Evolutionary conservation across 2,888 invertebrate species (phyloP).

Genomic region (Eupithecia exiguata): DNA sequence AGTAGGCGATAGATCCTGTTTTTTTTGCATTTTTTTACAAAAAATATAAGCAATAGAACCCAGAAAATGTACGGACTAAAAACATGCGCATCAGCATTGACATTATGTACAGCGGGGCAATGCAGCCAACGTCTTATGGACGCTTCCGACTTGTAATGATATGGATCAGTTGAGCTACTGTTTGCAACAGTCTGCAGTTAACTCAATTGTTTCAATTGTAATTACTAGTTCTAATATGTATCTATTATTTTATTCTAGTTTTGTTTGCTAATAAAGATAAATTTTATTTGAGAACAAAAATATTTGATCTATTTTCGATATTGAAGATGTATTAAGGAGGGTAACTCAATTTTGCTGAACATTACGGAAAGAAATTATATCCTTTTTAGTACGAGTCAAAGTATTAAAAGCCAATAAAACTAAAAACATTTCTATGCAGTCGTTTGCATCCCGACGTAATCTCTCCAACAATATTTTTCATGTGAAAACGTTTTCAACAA

Average conservation of each 20-base stretch:
- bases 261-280: too few species aligned
- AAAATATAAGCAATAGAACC: background rate
- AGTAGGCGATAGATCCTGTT: conserved; percentile 38
- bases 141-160: too few species aligned
- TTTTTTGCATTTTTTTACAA: background rate
- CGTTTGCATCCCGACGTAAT: conserved; percentile 25
- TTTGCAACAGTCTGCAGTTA: too few species aligned
- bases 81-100: too few species aligned
- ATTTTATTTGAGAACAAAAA: background rate
- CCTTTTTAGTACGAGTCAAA: background rate
- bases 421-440: conserved; percentile 21
- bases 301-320: background rate
- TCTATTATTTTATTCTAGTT: too few species aligned
- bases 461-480: conserved; percentile 26
- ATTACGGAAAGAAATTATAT: background rate
- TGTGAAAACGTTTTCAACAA: conserved; percentile 25
- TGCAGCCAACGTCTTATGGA: too few species aligned
- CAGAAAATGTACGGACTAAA: too few species aligned
- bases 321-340: background rate
- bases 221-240: too few species aligned
- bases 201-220: too few species aligned
- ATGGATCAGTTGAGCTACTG: too few species aligned
- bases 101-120: too few species aligned
- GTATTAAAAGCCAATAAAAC: conserved; percentile 12
- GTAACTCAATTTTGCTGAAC: background rate